Base-by-base conservation (phyloP, 2,888 invertebrate genomes). In the Psylliodes chrysocephalus region DNA sequence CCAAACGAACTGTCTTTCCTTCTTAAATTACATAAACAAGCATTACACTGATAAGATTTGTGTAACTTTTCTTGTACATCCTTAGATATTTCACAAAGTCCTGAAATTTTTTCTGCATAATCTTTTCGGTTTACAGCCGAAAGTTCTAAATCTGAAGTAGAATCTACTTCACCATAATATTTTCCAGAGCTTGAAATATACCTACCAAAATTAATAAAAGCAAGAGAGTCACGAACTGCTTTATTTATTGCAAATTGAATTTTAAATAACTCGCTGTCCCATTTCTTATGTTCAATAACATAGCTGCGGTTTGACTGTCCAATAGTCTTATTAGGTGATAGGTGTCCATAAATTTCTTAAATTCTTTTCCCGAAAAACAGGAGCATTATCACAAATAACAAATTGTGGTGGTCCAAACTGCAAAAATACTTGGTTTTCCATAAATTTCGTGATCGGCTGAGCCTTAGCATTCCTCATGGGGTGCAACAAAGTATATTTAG, bases 191-290 rank as follows among this genome's bases (percentile, higher is more conserved):
- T 12, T 1, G 55, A 30, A 8, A 55, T 15, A 28, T 55, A 14
- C 18, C 55, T 42, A 1, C 28, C 44, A 44, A 74, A 71, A 40
- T 68, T 56, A 8, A 71, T 10, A 57, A 66, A 73, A 17, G 68
- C 66, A 4, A 76, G 75, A 1, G 70, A 67, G 28, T 72, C 69
- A 52, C 76, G 75, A 0, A 68, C 55, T 1, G 75, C 67, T 4
- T 73, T 75, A 14, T 71, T 44, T 1, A 77, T 59, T 0, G 77
- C 76, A 52, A 68, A 72, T 1, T 56, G 70, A 8, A 74, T 70
- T 17, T 75, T 56, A 4, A 55, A 56, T 1, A 78, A 46, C 35
- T 74, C 55, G 5, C 52, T 60, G 40, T 78, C 78, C 77, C 74
- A 76, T 2, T 28, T 14, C 38, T 22, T 10, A 51, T 61, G 63